Conservation (phyloP, 92 coral and sea anemone genomes). For the Zoanthus sociatus region DNA sequence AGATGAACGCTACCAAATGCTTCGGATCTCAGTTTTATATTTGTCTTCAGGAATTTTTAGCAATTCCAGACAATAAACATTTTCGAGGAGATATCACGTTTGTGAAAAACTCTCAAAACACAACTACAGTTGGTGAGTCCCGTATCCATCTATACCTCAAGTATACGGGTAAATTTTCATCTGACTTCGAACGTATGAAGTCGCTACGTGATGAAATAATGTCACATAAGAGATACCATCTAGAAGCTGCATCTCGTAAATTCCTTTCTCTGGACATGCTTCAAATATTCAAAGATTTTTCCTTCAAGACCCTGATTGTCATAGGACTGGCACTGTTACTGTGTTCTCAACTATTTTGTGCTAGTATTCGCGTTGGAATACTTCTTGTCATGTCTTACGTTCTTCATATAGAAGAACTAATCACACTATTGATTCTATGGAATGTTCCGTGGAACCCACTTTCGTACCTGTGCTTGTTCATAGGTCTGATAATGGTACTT, state of each 20-base stretch:
- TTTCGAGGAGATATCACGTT: slow-evolving; percentile 42
- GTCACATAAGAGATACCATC: neutral
- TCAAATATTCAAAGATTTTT: neutral
- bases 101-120: neutral
- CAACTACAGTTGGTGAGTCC: slow-evolving; percentile 27
- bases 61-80: neutral
- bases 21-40: slow-evolving; percentile 33
- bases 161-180: slow-evolving; percentile 1
- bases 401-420: slow-evolving; percentile 48
- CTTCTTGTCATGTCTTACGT: slow-evolving; percentile 52
- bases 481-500: slow-evolving; percentile 47
- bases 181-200: slow-evolving; percentile 7
- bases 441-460: slow-evolving; percentile 59
- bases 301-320: slow-evolving; percentile 34
- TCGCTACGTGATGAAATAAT: slow-evolving; percentile 29
- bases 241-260: slow-evolving; percentile 30
- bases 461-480: slow-evolving; percentile 50
- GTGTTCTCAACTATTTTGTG: slow-evolving; percentile 52
- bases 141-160: slow-evolving; percentile 60
- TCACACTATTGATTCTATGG: slow-evolving; percentile 27
- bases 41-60: slow-evolving; percentile 52
- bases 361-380: slow-evolving; percentile 55
- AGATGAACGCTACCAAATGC: slow-evolving; percentile 40
- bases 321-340: slow-evolving; percentile 38
- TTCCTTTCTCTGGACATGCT: slow-evolving; percentile 51